Evolutionary conservation across 1,140 invertebrate genomes (phyloP), one percentile per base, ranked within the genome.

Genomic region (Hestina assimilis): DNA sequence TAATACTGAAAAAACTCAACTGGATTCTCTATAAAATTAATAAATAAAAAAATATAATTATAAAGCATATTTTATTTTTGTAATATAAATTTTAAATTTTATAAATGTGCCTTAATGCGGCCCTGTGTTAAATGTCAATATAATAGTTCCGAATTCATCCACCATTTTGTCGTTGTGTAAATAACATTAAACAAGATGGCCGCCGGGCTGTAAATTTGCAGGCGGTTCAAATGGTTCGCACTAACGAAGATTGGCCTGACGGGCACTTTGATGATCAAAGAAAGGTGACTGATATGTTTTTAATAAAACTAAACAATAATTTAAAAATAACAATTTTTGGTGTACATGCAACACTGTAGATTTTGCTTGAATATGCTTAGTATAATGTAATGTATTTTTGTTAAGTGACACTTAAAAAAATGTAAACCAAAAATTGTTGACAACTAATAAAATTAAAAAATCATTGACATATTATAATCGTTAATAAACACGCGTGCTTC

Each of bases 121-220:
- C n/a, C n/a, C n/a, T n/a, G n/a, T n/a, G n/a, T n/a, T n/a, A n/a
- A n/a, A n/a, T n/a, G n/a, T 26, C 26, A 48, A 62, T 62, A 52
- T 67, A 57, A 59, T 63, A 61, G 64, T 63, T 62, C 51, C 63
- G 12, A 6, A 23, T 17, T 71, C 67, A 68, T 67, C 69, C 50
- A 50, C 68, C 69, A 77, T 76, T 75, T 80, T 66, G 55, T 75
- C 33, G 66, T n/a, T 80, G 76, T 87, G 82, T 85, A 81, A 81
- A 87, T 87, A 87, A 87, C 79, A 71, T 67, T 77, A 62, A 72
- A 75, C 74, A 85, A 82, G 69, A 77, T 78, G 79, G 72, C 71
- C 66, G 77, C 67, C 69, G 59, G 62, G 68, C 57, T 68, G 64
- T 69, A 61, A 64, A 63, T 63, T 83, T 82, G 45, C 79, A 84